These are phyloP conservation scores for Spilogale gracilis DNA, from an alignment of 2,113 vertebrate genomes.

Conservation along the genomic window DNA sequence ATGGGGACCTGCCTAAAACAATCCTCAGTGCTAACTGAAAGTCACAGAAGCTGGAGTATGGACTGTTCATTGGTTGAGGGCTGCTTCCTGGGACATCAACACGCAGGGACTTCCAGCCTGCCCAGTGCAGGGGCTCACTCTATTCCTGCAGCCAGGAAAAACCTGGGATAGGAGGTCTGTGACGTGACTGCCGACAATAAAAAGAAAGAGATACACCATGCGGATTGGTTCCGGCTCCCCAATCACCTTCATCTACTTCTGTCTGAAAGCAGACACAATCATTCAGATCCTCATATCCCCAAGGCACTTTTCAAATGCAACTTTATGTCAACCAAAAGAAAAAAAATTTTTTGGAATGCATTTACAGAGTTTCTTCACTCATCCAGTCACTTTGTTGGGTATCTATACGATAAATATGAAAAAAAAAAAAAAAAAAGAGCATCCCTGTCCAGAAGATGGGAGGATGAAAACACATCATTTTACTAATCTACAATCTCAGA, in stretches of 20 bases:
- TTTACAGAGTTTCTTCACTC: not conserved
- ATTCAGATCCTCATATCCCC: not conserved
- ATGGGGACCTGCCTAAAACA: not conserved
- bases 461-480: not conserved
- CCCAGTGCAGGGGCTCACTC: too few species aligned
- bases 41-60: not conserved
- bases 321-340: not conserved
- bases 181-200: accelerated
- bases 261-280: not conserved
- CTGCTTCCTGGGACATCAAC: not conserved
- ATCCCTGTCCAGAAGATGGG: not conserved
- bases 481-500: not conserved
- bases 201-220: accelerated
- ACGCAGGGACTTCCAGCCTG: not conserved
- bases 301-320: not conserved
- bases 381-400: not conserved
- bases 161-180: not conserved
- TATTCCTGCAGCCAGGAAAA: not conserved
- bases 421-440: not conserved
- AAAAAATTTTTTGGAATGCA: not conserved
- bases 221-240: too few species aligned
- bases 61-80: not conserved
- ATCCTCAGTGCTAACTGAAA: not conserved
- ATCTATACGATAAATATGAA: not conserved
- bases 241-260: not conserved